phyloP scores from a whole-genome alignment of 2,113 vertebrate genomes.

The Saguinus imperator region DNA sequence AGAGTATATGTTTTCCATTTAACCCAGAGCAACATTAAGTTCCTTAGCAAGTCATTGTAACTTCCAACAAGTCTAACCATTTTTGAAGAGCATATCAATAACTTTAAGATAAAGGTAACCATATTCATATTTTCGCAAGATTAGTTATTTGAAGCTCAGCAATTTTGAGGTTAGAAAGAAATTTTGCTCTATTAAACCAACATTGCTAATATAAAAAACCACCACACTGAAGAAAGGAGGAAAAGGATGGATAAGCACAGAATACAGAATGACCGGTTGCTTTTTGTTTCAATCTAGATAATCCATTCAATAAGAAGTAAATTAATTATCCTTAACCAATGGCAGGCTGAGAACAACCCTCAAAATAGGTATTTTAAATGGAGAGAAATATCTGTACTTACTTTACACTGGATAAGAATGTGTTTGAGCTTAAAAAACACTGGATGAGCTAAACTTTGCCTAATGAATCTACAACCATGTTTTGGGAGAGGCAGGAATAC shows the following conservation, averaged over 20 bases:
- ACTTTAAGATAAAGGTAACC: constrained; percentile 5
- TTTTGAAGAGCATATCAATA: constrained; percentile 27
- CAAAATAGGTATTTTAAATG: neutral
- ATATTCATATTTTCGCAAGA: neutral
- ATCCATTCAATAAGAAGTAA: neutral
- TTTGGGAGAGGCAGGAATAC: neutral
- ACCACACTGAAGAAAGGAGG: neutral
- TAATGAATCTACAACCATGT: neutral
- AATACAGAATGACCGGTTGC: neutral
- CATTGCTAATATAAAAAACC: neutral
- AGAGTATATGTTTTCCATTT: neutral
- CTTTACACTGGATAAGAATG: neutral
- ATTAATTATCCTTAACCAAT: neutral
- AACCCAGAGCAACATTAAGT: neutral
- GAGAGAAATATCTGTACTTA: neutral
- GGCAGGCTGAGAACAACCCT: neutral
- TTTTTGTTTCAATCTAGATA: neutral
- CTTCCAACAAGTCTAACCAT: constrained; percentile 1
- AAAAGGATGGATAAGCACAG: neutral
- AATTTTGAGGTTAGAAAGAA: neutral
- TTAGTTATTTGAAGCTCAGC: constrained; percentile 17
- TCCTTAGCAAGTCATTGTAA: constrained; percentile 27
- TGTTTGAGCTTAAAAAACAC: neutral
- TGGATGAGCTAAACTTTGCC: neutral
- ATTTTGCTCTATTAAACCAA: neutral